Percentiles rank a stretch among this genome's conserved stretches.
These are phyloP conservation scores for Pheosia gnoma DNA, from an alignment of 2,888 invertebrate species.

Conservation along the genomic window DNA sequence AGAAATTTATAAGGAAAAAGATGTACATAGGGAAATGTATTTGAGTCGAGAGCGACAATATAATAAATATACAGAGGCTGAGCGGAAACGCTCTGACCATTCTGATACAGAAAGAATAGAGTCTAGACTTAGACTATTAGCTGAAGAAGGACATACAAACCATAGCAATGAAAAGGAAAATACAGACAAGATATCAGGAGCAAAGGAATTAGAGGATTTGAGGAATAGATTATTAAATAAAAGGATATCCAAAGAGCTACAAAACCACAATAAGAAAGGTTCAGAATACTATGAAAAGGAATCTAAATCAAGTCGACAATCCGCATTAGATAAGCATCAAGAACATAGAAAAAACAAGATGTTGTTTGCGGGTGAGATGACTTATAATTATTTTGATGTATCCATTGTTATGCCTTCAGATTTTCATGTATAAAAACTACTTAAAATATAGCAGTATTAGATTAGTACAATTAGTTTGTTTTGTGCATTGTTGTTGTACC, in stretches of 20 bases:
- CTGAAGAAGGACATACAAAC: constrained; percentile 68
- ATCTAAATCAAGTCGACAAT: constrained; percentile 67
- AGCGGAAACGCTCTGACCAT: constrained; percentile 55
- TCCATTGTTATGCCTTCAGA: not conserved
- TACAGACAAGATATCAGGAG: constrained; percentile 77
- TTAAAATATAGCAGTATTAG: too few relatives aligned
- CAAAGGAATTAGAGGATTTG: constrained; percentile 89
- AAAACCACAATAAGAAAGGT: constrained; percentile 70
- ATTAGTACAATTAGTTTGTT: too few relatives aligned
- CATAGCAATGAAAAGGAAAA: constrained; percentile 79
- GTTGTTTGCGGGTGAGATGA: constrained; percentile 85
- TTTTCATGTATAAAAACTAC: not conserved
- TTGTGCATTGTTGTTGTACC: too few relatives aligned
- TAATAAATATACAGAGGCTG: constrained; percentile 69
- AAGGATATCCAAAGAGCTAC: constrained; percentile 86
- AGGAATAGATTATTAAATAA: constrained; percentile 89
- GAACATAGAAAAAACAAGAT: constrained; percentile 87
- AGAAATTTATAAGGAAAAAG: constrained; percentile 65
- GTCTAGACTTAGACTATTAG: constrained; percentile 65
- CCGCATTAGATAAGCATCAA: constrained; percentile 75
- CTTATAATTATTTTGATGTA: constrained; percentile 5
- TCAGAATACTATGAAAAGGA: constrained; percentile 78
- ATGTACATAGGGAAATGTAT: constrained; percentile 66
- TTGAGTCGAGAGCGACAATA: constrained; percentile 66
- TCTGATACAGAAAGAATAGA: constrained; percentile 71